Conservation (phyloP, 1,140 invertebrate genomes). For the Macrostomum lignano region DNA sequence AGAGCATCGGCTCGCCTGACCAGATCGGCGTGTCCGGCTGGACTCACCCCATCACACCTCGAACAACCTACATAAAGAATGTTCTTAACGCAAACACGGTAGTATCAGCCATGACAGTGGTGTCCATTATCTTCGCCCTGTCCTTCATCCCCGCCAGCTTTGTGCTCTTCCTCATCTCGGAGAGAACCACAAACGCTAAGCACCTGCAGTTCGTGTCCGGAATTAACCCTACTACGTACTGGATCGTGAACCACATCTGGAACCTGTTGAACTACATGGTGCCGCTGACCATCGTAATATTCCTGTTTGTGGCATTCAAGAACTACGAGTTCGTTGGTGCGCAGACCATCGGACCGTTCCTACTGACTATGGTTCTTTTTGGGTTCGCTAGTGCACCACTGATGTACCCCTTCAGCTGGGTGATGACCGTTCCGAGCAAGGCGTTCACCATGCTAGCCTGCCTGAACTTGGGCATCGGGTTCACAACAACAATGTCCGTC, state of each 20-base stretch:
- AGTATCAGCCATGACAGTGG: constrained; percentile 25
- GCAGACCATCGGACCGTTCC: not conserved
- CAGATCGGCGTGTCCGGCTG: too few relatives aligned
- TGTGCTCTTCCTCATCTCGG: constrained; percentile 41
- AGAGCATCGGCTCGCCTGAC: too few relatives aligned
- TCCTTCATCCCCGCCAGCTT: constrained; percentile 44
- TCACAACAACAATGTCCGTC: constrained; percentile 25
- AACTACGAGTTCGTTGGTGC: not conserved
- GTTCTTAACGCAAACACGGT: constrained; percentile 13
- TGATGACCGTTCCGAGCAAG: too few relatives aligned
- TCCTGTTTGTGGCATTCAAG: constrained; percentile 34
- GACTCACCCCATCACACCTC: too few relatives aligned
- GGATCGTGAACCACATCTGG: constrained; percentile 33
- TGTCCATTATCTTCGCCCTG: constrained; percentile 36
- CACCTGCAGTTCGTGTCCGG: constrained; percentile 47
- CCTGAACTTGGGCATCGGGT: too few relatives aligned
- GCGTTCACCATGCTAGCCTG: too few relatives aligned
- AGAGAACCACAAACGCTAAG: constrained; percentile 34
- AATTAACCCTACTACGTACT: constrained; percentile 30
- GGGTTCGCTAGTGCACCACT: too few relatives aligned
- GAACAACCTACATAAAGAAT: not conserved
- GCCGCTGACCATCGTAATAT: constrained; percentile 27
- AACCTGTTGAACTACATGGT: constrained; percentile 35
- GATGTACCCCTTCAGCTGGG: too few relatives aligned
- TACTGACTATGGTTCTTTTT: not conserved